Conservation (phyloP, 2,797 vertebrate genomes). For the Dicrostonyx torquatus region DNA sequence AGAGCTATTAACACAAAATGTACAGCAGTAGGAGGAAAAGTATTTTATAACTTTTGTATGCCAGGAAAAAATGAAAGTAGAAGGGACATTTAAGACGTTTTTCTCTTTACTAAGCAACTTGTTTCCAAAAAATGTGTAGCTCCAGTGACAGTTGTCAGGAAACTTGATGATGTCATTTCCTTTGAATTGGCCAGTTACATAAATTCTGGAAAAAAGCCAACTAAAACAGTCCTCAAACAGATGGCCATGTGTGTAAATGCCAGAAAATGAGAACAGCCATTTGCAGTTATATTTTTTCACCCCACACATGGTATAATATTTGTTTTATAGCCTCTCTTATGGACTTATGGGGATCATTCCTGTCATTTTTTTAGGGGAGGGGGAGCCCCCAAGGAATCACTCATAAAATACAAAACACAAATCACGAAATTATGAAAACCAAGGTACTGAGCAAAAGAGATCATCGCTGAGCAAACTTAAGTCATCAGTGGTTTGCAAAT, state of each 20-base stretch:
- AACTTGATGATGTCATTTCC: constrained; percentile 87
- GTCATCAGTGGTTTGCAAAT: not conserved
- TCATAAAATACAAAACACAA: constrained; percentile 67
- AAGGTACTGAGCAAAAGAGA: constrained; percentile 69
- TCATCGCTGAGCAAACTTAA: constrained; percentile 1
- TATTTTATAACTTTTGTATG: not conserved
- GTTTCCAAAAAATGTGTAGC: constrained; percentile 77
- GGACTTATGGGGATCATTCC: constrained; percentile 81
- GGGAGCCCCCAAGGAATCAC: constrained; percentile 76
- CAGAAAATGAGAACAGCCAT: constrained; percentile 87
- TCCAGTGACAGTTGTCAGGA: constrained; percentile 85
- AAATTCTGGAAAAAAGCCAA: constrained; percentile 85
- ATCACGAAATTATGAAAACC: constrained; percentile 72
- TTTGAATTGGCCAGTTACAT: constrained; percentile 86
- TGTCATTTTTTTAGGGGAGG: constrained; percentile 83
- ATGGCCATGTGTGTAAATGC: constrained; percentile 86
- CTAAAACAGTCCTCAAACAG: constrained; percentile 87
- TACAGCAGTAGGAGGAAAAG: not conserved
- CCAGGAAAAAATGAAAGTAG: not conserved
- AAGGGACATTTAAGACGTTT: constrained; percentile 56
- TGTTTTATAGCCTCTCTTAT: constrained; percentile 84
- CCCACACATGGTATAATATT: constrained; percentile 87
- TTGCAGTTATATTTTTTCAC: constrained; percentile 81
- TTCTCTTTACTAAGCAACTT: constrained; percentile 79
- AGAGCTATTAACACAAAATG: not conserved